Conservation (phyloP, 2,113 vertebrate species). For the Procavia capensis region DNA sequence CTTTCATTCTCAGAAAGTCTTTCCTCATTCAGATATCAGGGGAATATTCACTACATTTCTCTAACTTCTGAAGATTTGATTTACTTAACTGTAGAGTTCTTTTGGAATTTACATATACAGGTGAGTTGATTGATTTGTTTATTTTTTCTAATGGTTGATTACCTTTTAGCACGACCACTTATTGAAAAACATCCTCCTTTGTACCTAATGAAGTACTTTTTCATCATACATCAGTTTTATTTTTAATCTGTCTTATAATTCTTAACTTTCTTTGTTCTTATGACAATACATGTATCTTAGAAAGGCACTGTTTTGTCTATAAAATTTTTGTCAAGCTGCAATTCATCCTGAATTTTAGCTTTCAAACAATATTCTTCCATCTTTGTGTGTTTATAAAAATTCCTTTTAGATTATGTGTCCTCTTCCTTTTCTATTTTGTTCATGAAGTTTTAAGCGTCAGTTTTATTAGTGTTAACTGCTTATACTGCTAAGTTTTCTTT, state of each 20-base stretch:
- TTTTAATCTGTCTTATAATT: not conserved
- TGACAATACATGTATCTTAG: not conserved
- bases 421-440: not conserved
- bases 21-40: not conserved
- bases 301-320: not conserved
- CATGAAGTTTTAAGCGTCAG: not conserved
- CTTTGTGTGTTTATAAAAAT: not conserved
- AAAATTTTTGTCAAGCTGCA: not conserved
- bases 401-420: not conserved
- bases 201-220: not conserved
- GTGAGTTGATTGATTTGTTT: not conserved
- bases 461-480: not conserved
- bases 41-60: not conserved
- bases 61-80: not conserved
- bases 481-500: not conserved
- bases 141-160: not conserved
- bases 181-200: conserved; percentile 2
- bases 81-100: not conserved
- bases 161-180: not conserved
- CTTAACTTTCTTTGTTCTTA: not conserved
- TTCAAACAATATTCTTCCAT: conserved; percentile 8
- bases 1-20: not conserved
- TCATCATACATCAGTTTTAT: not conserved
- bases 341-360: conserved; percentile 11
- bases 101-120: not conserved